phyloP scores from a whole-genome alignment of 35 echinoderm and acorn worm species.

The Heliocidaris tuberculata region DNA sequence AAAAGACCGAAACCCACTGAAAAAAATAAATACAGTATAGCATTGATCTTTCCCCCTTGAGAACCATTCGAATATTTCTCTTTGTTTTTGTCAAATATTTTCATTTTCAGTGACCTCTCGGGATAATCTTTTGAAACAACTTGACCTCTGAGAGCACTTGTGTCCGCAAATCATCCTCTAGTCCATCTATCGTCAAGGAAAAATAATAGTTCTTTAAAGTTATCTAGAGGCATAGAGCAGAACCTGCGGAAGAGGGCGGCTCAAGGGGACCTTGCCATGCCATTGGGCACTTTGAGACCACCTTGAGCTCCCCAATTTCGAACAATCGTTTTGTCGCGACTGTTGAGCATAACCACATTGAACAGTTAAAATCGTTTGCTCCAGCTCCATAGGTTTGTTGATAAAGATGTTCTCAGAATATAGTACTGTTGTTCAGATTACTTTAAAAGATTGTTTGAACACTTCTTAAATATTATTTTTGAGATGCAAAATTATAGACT shows the following conservation, averaged over 20 bases:
- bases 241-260: neutral
- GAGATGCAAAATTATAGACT: too few species aligned
- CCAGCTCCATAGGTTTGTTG: too few species aligned
- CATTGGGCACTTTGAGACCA: neutral
- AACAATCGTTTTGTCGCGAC: neutral
- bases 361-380: too few species aligned
- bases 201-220: neutral
- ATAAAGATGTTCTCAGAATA: too few species aligned
- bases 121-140: neutral
- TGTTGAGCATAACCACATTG: too few species aligned
- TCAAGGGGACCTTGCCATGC: neutral
- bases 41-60: neutral
- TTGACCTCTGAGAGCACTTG: conserved; percentile 8
- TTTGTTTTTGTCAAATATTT: conserved; percentile 17
- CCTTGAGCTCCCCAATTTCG: neutral
- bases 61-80: neutral
- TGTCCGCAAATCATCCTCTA: neutral
- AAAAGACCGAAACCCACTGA: neutral
- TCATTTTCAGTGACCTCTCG: neutral
- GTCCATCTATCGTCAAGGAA: neutral
- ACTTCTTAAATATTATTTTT: too few species aligned
- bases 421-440: too few species aligned
- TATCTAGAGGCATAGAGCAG: neutral
- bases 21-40: too few species aligned
- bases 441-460: too few species aligned